phyloP scores from a whole-genome alignment of 2,888 invertebrate species.

The Bhutanitis thaidina region DNA sequence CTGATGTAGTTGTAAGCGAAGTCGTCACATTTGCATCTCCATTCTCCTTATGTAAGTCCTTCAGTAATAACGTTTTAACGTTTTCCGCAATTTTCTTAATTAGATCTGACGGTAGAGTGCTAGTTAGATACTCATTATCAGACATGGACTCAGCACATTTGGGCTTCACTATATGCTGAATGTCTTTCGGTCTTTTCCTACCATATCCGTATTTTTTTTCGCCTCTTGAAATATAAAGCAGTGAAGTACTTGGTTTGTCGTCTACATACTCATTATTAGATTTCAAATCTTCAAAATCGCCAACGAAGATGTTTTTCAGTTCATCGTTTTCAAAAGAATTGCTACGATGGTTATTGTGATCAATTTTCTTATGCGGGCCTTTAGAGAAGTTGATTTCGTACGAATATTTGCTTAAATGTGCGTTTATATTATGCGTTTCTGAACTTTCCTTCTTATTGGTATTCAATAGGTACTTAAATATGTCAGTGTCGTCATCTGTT shows the following conservation, averaged over 20 bases:
- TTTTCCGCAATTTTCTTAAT: slow-evolving; percentile 52
- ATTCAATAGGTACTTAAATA: slow-evolving; percentile 15
- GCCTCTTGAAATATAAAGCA: neutral
- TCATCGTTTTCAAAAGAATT: neutral
- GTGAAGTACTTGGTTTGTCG: neutral
- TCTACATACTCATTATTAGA: neutral
- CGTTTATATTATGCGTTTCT: slow-evolving; percentile 15
- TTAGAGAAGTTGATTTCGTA: slow-evolving; percentile 18
- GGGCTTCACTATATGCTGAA: neutral
- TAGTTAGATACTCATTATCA: neutral
- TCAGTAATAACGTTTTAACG: slow-evolving; percentile 50
- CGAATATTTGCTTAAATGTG: slow-evolving; percentile 14
- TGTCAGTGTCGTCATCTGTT: slow-evolving; percentile 14
- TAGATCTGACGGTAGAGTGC: slow-evolving; percentile 20
- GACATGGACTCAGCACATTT: neutral
- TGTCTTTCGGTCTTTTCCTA: neutral
- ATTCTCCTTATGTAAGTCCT: slow-evolving; percentile 42
- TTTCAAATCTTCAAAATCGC: neutral
- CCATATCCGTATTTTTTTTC: neutral
- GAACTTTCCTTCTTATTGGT: slow-evolving; percentile 4
- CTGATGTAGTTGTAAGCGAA: slow-evolving; percentile 2
- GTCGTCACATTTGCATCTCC: slow-evolving; percentile 20
- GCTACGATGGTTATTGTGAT: neutral
- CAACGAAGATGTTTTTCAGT: neutral
- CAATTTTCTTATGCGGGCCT: neutral